These are phyloP conservation scores for Catostomus latipinnis DNA, from an alignment of 2,797 vertebrate genomes.

Conservation along the genomic window DNA sequence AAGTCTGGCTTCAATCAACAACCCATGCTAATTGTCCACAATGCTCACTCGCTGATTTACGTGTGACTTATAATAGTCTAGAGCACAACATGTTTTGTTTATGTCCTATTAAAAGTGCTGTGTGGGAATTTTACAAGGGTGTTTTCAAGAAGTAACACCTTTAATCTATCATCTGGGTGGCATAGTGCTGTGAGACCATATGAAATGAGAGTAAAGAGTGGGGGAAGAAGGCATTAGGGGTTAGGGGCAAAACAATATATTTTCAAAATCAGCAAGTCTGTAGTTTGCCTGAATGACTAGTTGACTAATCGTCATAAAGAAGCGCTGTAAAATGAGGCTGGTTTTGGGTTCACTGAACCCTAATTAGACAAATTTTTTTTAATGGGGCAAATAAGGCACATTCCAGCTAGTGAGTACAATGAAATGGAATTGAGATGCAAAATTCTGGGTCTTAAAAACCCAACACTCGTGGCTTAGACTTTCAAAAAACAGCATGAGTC, in stretches of 20 bases:
- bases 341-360: background rate
- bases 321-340: background rate
- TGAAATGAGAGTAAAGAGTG: constrained; percentile 3
- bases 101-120: constrained; percentile 37
- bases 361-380: too few species aligned
- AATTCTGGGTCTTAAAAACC: too few species aligned
- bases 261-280: background rate
- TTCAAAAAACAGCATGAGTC: too few species aligned
- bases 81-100: constrained; percentile 41
- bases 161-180: constrained; percentile 39
- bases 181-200: constrained; percentile 2
- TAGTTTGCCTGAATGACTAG: background rate
- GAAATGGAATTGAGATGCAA: too few species aligned
- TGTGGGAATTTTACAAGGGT: constrained; percentile 41
- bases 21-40: constrained; percentile 46
- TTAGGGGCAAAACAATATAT: background rate
- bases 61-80: constrained; percentile 41
- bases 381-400: too few species aligned
- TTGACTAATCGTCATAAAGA: too few species aligned
- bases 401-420: too few species aligned
- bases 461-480: too few species aligned
- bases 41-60: constrained; percentile 44
- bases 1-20: constrained; percentile 48
- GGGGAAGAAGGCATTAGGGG: background rate
- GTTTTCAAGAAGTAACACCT: constrained; percentile 38